Evolutionary conservation across 53 echinoderm and acorn worm genomes (phyloP), one percentile per base, ranked within the genome.

Genomic region (Patiria pectinifera): DNA sequence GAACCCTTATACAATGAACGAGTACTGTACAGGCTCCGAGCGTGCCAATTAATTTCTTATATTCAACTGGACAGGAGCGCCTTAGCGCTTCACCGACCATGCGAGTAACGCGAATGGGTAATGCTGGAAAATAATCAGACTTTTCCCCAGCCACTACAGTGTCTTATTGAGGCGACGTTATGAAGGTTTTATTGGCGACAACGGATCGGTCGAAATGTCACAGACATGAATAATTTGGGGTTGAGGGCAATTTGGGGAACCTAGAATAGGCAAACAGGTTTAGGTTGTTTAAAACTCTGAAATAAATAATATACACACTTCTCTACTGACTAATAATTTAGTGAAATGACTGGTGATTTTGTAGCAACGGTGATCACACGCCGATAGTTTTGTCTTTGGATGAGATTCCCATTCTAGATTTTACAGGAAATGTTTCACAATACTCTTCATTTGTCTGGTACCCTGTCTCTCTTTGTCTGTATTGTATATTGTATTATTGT

Each of bases 31-130:
- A 15, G 21, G 16, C 22, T n/a, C 22, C 22, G 4, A 23, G 23
- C 6, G 4, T n/a, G 11, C 22, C 74, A 74, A 74, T 74, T 74
- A 74, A 74, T 74, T 10, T 15, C 18, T 18, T 0, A 10, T n/a
- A 24, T 74, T 74, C 9, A 16, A 24, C 24, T 19, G 70, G 70
- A 70, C 35, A 4, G 74, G 24, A 74, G 74, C 22, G 24, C 4
- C 16, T 69, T 23, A n/a, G 22, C 74, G 74, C 74, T 74, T 74
- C 74, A 74, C 21, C 74, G 24, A 74, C 22, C 74, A 74, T 74
- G 74, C 74, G 74, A 23, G 21, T 23, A 74, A 74, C 74, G 18
- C 74, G 74, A 53, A 74, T 74, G 74, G 74, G 74, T 22, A 66
- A 66, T 6, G 74, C 74, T 24, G 4, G 14, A 74, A 74, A 23